A percentile compares a stretch with the other conserved stretches of the same genome.
phyloP scores from a whole-genome alignment of 2,797 vertebrate genomes.

The Gorsachius magnificus region DNA sequence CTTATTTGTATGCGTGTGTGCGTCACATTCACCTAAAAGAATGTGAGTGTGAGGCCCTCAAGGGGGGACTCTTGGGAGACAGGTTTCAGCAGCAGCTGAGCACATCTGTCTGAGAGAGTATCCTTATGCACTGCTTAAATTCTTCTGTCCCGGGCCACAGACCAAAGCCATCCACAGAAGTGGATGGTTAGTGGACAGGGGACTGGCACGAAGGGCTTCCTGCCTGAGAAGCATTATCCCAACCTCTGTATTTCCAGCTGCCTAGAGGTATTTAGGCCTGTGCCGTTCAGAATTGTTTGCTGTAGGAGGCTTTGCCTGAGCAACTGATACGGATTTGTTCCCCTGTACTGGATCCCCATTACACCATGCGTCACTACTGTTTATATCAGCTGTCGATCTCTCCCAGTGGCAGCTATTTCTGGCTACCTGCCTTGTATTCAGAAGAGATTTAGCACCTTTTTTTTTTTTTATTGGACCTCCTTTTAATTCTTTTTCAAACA shows the following conservation, averaged over 20 bases:
- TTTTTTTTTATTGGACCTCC: background rate
- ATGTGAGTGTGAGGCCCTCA: background rate
- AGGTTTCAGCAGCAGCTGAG: background rate
- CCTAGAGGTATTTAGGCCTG: background rate
- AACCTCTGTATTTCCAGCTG: background rate
- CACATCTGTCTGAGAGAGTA: background rate
- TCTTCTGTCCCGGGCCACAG: background rate
- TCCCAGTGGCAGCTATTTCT: constrained; percentile 45
- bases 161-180: background rate
- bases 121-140: background rate
- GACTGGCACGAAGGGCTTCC: background rate
- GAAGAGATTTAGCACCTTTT: background rate
- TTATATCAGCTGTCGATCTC: constrained; percentile 38
- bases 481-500: background rate
- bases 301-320: constrained; percentile 36
- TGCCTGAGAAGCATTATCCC: background rate
- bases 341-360: background rate
- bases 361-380: constrained; percentile 33
- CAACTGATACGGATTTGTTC: background rate
- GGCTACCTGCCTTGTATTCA: constrained; percentile 20
- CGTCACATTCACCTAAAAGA: background rate
- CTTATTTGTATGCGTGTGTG: fast-evolving
- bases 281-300: background rate
- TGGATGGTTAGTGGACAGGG: background rate
- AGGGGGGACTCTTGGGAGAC: background rate